phyloP scores from a whole-genome alignment of 2,797 vertebrate species.

The Channa striata region DNA sequence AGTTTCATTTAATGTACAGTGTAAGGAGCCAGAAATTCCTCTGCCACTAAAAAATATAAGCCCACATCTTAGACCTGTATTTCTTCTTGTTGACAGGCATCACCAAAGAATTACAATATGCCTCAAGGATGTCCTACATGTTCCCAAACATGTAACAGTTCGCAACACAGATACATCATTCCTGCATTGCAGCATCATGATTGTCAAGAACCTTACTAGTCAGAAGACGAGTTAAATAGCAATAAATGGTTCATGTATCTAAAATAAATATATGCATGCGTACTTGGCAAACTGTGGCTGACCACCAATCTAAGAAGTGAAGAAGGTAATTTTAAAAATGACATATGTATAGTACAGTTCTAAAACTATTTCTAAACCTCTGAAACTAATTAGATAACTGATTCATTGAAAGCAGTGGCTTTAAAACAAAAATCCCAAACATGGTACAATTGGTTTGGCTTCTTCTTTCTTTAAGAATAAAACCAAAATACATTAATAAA shows the following conservation, averaged over 20 bases:
- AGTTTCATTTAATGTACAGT: not conserved
- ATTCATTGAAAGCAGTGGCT: not conserved
- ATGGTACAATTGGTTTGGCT: not conserved
- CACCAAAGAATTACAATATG: constrained; percentile 86
- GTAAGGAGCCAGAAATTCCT: not conserved
- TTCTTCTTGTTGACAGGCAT: constrained; percentile 79
- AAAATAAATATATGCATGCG: constrained; percentile 23
- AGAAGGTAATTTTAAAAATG: too few species aligned
- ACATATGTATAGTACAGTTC: too few species aligned
- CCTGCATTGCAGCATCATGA: constrained; percentile 82
- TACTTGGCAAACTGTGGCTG: constrained; percentile 84
- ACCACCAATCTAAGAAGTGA: constrained; percentile 85
- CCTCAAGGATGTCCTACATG: constrained; percentile 87
- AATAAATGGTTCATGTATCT: too few species aligned
- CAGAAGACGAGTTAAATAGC: constrained; percentile 66
- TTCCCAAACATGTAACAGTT: constrained; percentile 77
- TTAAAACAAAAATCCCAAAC: not conserved
- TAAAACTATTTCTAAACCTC: too few species aligned
- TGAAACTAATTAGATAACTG: not conserved
- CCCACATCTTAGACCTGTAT: not conserved
- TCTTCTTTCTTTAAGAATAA: too few species aligned
- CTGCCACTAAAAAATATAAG: not conserved
- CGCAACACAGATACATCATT: constrained; percentile 83
- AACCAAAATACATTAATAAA: too few species aligned
- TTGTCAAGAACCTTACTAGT: constrained; percentile 82